Base-by-base conservation (phyloP, 2,888 invertebrate species). In the Julus scanicus region DNA sequence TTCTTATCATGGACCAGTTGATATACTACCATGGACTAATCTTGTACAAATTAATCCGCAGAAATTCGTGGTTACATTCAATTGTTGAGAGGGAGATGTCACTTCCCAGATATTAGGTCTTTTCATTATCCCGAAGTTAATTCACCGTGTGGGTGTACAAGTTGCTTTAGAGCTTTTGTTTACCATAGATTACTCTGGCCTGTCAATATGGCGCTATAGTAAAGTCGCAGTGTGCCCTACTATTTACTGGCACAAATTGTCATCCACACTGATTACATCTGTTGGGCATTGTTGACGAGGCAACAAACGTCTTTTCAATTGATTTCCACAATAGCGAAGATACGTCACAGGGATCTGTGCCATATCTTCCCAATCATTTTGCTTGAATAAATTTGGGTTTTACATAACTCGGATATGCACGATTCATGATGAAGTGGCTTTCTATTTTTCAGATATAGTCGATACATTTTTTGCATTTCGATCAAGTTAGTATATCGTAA, bases 281-380 rank as follows among this genome's bases (percentile, higher is more conserved):
- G 57, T 57, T 57, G 57, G 57, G n/a, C 57, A 5, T 57, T 57
- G 57, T 57, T 57, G 57, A 57, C 57, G n/a, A 57, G 57, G 57
- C 57, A 57, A 57, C 57, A 57, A n/a, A 57, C 57, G 57, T 17
- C 57, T 57, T 57, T 57, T 11, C 57, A 57, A 57, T 57, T 57
- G 57, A 57, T n/a, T 57, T 57, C n/a, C 57, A 5, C 57, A 57
- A 17, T 57, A 2, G 17, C 57, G 13, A 57, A 57, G n/a, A n/a
- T 57, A 5, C 0, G n/a, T n/a, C n/a, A n/a, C 9, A 17, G 53
- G 53, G 13, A 48, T 2, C 48, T 11, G 48, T 53, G 53, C 29
- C 29, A 29, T 29, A 29, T 29, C 29, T 29, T 53, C 15, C 57
- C n/a, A 2, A n/a, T 57, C 9, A 57, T 57, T 57, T n/a, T 57